Conservation (phyloP, 2,113 vertebrate genomes). For the Hypomesus transpacificus region DNA sequence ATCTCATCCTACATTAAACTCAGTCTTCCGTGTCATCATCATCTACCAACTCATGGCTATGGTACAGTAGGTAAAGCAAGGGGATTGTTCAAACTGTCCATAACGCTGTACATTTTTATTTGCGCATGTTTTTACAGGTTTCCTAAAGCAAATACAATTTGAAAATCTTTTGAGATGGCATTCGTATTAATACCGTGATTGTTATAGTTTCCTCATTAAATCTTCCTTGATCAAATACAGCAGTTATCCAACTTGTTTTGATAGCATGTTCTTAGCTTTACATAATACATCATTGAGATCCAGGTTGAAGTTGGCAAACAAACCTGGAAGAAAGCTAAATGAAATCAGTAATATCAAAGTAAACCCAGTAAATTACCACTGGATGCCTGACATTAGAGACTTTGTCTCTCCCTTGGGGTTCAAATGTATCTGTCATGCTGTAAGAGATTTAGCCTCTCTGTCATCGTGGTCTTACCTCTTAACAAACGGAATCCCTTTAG, state of each 20-base stretch:
- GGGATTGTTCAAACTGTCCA: too few relatives aligned
- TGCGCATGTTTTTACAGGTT: not conserved
- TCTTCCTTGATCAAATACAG: not conserved
- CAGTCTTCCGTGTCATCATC: too few relatives aligned
- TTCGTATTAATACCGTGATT: not conserved
- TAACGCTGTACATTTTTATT: too few relatives aligned
- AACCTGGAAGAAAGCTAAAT: not conserved
- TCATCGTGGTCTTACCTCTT: not conserved
- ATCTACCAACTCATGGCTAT: too few relatives aligned
- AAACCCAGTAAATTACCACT: too few relatives aligned
- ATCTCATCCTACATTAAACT: too few relatives aligned
- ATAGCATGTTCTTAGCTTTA: not conserved
- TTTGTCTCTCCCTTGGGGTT: not conserved
- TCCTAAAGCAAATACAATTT: not conserved
- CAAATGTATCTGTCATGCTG: not conserved
- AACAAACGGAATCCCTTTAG: not conserved
- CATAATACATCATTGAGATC: not conserved
- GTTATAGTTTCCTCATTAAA: not conserved
- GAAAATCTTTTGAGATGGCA: not conserved
- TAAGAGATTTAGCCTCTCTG: not conserved
- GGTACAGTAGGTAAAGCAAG: too few relatives aligned
- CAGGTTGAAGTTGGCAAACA: constrained; percentile 1
- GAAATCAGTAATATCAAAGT: too few relatives aligned
- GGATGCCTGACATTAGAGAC: not conserved
- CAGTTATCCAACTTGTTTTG: not conserved